Conservation (phyloP, 2,888 invertebrate species). For the Athalia cordata region DNA sequence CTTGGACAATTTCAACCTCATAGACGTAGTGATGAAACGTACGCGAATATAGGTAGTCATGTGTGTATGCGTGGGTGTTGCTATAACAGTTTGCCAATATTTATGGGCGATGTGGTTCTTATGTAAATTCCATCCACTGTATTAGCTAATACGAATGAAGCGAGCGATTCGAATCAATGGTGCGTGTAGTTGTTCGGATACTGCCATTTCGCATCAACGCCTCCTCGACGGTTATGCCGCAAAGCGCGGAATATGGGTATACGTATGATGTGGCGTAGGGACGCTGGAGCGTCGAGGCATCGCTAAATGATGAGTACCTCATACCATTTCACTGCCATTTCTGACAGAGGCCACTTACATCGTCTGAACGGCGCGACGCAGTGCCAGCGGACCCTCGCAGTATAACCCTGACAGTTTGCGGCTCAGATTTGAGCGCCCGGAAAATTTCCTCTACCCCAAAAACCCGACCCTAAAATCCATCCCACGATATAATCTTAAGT, state of each 20-base stretch:
- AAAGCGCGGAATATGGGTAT: background rate
- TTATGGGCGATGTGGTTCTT: constrained; percentile 13
- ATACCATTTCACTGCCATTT: background rate
- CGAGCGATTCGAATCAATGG: constrained; percentile 36
- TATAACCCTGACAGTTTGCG: no score
- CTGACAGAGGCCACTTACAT: background rate
- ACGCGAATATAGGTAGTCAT: background rate
- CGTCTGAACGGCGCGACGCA: no score
- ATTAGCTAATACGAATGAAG: constrained; percentile 27
- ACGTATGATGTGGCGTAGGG: background rate
- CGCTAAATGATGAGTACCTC: constrained; percentile 32
- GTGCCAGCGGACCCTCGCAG: no score
- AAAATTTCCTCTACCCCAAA: no score
- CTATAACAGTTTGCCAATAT: constrained; percentile 7
- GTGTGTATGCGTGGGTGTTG: background rate
- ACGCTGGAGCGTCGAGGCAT: background rate
- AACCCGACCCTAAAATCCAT: no score
- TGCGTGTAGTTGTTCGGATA: constrained; percentile 39
- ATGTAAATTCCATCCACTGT: constrained; percentile 31
- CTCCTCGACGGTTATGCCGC: constrained; percentile 13
- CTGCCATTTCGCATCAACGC: constrained; percentile 33
- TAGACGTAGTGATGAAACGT: background rate
- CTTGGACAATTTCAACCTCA: no score
- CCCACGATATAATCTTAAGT: no score
- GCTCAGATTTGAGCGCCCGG: no score